These are phyloP conservation scores for Lithophane ornitopus DNA, from an alignment of 2,888 invertebrate genomes.

Conservation along the genomic window DNA sequence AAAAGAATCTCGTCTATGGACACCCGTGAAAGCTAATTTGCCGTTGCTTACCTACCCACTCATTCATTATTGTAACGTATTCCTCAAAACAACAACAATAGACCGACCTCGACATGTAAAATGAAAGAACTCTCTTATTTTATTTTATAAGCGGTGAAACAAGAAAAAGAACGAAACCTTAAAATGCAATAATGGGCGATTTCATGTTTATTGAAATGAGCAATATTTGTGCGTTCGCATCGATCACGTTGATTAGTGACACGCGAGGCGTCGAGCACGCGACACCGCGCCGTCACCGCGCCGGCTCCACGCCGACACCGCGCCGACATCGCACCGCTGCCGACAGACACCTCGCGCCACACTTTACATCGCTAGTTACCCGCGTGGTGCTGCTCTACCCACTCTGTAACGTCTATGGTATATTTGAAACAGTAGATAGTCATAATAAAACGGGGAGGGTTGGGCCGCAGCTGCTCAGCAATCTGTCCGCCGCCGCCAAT, in stretches of 20 bases:
- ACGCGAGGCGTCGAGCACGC: constrained; percentile 69
- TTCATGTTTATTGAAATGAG: constrained; percentile 64
- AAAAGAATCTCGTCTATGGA: background rate
- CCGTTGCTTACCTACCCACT: background rate
- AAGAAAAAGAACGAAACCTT: constrained; percentile 39
- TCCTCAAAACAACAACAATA: constrained; percentile 25
- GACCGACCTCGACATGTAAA: constrained; percentile 16
- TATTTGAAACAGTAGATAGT: constrained; percentile 28
- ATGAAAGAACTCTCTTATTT: constrained; percentile 21
- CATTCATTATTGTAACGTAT: constrained; percentile 13
- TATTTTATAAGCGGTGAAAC: constrained; percentile 28
- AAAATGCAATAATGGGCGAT: constrained; percentile 52
- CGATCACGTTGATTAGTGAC: constrained; percentile 70
- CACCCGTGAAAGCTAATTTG: constrained; percentile 9
- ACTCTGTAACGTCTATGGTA: background rate
- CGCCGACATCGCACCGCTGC: background rate
- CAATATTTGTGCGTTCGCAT: constrained; percentile 70
- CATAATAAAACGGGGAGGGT: constrained; percentile 28
- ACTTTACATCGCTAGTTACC: background rate
- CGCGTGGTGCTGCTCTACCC: background rate
- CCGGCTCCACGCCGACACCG: background rate
- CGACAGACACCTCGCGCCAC: constrained; percentile 1
- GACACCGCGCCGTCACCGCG: constrained; percentile 6
- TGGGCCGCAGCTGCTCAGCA: constrained; percentile 57
- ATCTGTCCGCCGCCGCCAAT: constrained; percentile 47